A percentile compares a stretch with the other conserved stretches of the same genome.
Conservation (phyloP, 2,113 vertebrate genomes). For the Willisornis vidua region DNA sequence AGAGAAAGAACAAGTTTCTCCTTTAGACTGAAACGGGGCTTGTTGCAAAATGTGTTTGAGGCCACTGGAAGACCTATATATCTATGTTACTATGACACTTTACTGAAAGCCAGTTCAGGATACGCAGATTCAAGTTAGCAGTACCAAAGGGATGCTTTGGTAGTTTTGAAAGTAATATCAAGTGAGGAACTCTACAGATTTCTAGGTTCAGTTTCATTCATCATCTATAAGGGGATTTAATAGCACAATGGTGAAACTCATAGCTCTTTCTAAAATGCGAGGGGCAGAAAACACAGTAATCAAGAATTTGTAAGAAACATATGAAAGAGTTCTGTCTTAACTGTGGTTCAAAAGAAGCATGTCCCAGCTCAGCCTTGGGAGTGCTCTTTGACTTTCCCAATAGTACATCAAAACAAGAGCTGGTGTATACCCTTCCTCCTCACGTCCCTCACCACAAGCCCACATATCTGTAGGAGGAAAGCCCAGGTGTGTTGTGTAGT, state of each 20-base stretch:
- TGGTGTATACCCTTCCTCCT: slow-evolving; percentile 16
- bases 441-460: slow-evolving; percentile 23
- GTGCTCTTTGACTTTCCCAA: slow-evolving; percentile 28
- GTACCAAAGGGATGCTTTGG: background rate
- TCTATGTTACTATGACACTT: background rate
- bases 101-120: background rate
- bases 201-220: background rate
- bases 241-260: background rate
- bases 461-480: slow-evolving; percentile 31
- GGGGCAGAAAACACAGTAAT: background rate
- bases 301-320: background rate
- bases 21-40: background rate
- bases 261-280: background rate
- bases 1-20: background rate
- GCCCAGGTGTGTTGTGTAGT: slow-evolving; percentile 42
- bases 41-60: background rate
- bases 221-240: background rate
- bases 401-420: background rate
- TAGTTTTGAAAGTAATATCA: background rate
- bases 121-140: background rate
- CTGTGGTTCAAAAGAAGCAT: slow-evolving; percentile 43
- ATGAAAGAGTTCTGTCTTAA: slow-evolving; percentile 12
- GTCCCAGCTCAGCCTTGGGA: slow-evolving; percentile 6
- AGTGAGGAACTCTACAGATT: background rate
- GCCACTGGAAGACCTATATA: background rate